These are phyloP conservation scores for Agelas oroides DNA, from an alignment of 37 sponge, comb jelly and placozoan genomes.

Conservation along the genomic window DNA sequence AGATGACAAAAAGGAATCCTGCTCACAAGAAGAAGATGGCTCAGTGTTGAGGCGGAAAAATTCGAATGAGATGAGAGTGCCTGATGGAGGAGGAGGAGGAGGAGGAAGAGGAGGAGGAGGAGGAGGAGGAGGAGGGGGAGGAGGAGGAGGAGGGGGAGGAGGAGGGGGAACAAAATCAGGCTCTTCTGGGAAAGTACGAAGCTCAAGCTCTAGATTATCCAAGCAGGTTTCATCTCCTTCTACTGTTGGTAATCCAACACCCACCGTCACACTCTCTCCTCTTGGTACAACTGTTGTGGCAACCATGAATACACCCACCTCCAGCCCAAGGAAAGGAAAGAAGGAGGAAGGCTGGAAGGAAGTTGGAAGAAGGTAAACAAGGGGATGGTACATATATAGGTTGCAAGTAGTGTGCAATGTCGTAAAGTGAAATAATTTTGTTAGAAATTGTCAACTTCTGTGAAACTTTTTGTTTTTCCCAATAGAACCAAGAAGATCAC, in stretches of 20 bases:
- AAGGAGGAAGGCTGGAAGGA: slow-evolving; percentile 95
- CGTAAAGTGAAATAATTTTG: no score
- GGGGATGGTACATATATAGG: no score
- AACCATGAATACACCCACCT: slow-evolving; percentile 30
- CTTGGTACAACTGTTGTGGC: no score
- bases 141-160: background rate
- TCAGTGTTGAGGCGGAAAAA: no score
- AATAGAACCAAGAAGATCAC: slow-evolving; percentile 71
- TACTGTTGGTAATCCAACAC: background rate
- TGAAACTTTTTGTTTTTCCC: background rate
- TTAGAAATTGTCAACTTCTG: no score
- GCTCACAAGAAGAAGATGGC: no score
- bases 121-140: background rate
- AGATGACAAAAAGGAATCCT: no score
- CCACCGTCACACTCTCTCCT: slow-evolving; percentile 5
- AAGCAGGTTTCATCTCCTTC: background rate
- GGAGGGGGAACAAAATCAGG: background rate
- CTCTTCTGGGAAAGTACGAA: no score
- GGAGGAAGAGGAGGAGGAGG: background rate
- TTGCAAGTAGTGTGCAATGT: no score
- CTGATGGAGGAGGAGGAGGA: no score
- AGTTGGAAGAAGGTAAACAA: slow-evolving; percentile 59
- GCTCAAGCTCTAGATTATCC: no score
- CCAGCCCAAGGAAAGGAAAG: slow-evolving; percentile 78
- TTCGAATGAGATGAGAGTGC: no score